phyloP scores from a whole-genome alignment of 2,888 invertebrate species.

The Bombylius discolor region DNA sequence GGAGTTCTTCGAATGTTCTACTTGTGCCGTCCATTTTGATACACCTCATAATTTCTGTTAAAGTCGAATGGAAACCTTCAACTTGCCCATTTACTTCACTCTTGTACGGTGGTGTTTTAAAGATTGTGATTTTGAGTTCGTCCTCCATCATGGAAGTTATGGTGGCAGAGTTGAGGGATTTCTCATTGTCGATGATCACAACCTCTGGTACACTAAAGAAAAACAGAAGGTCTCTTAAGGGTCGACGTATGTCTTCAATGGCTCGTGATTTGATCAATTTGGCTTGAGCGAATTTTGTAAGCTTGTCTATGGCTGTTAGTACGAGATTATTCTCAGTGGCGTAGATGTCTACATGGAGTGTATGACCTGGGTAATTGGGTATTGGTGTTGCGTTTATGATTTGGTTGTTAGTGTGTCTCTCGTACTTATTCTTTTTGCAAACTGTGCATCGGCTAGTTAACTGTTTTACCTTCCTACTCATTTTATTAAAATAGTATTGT shows the following conservation, averaged over 20 bases:
- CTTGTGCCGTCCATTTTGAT: background rate
- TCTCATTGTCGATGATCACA: slow-evolving; percentile 9
- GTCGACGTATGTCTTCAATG: slow-evolving; percentile 6
- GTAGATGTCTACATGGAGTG: slow-evolving; percentile 12
- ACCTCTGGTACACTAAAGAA: slow-evolving; percentile 9
- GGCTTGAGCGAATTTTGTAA: slow-evolving; percentile 6
- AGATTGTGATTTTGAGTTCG: background rate
- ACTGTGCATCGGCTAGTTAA: slow-evolving; percentile 1
- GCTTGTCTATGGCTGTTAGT: slow-evolving; percentile 10
- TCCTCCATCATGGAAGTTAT: slow-evolving; percentile 4
- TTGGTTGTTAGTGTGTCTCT: slow-evolving; percentile 10
- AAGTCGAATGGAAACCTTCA: slow-evolving; percentile 6
- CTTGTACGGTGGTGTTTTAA: slow-evolving; percentile 5
- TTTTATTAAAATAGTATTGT: slow-evolving; percentile 8
- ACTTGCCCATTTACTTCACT: slow-evolving; percentile 4
- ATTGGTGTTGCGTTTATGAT: slow-evolving; percentile 9
- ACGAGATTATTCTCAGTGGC: slow-evolving; percentile 6
- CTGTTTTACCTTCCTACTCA: background rate
- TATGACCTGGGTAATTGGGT: slow-evolving; percentile 11
- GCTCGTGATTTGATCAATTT: slow-evolving; percentile 6
- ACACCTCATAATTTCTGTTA: slow-evolving; percentile 5
- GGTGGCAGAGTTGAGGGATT: slow-evolving; percentile 1
- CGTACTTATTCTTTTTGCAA: too few species aligned
- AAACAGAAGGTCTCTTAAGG: slow-evolving; percentile 9
- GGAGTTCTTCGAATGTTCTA: background rate